Base-by-base conservation (phyloP, 2,113 vertebrate genomes). In the Stictonetta naevosa region DNA sequence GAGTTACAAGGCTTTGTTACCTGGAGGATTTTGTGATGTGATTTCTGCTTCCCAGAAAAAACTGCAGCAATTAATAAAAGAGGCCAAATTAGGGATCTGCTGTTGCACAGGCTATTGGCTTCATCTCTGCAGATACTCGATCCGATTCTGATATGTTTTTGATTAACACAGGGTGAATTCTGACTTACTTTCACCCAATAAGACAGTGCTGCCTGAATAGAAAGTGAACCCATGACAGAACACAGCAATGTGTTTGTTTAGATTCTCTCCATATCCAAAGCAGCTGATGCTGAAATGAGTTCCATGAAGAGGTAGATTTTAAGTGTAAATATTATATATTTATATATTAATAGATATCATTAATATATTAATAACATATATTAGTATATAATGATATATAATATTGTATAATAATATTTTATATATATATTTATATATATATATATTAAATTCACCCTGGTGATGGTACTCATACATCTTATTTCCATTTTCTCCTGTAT, bases 41-140 rank as follows among this genome's bases (percentile, higher is more conserved):
- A 90, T 78, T 92, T 93, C 58, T 64, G 56, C 62, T 96, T 48
- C 58, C 55, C 34, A 63, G 88, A 6, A 87, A 84, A 89, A 84
- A 89, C 77, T 83, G 71, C 55, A 15, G 28, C 83, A 88, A 92
- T 94, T 91, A 92, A 73, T 90, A 75, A 60, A 94, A 94, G 17
- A 94, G 40, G 28, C n/a, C 19, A 72, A 89, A 93, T 82, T 78
- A 63, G 59, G 34, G 56, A 71, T 75, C 76, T 84, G 56, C 28
- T 48, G 23, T 86, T 83, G 34, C 34, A 81, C 33, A 33, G 40
- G 85, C 34, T 93, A 7, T 81, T 69, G 4, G 6, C 68, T 92
- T 88, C 62, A 60, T 20, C 48, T 72, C 31, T 59, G 18, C 48
- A 88, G 92, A 72, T 83, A 87, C 2, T 50, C 17, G 72, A 59